A percentile compares a stretch with the other conserved stretches of the same genome.
Evolutionary conservation across 2,797 vertebrate species (phyloP).

Genomic region (Typhlichthys subterraneus): DNA sequence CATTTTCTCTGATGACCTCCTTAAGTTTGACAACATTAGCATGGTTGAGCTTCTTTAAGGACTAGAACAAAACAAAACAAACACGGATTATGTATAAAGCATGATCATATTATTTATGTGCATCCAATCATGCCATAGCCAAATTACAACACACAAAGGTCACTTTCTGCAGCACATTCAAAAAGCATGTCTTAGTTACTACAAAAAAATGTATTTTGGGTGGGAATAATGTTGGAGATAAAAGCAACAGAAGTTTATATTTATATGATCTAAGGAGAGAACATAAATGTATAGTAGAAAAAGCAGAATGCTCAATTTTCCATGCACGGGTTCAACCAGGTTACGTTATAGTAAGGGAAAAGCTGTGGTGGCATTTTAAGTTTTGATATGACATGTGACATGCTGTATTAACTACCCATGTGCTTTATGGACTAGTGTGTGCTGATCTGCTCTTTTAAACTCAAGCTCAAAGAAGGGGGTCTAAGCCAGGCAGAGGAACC

Average conservation of each 20-base stretch:
- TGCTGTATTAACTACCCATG: conserved; percentile 45
- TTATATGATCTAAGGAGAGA: conserved; percentile 25
- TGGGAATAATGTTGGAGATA: background rate
- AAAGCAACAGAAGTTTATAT: conserved; percentile 41
- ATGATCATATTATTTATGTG: background rate
- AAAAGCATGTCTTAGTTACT: conserved; percentile 36
- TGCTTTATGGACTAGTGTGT: conserved; percentile 20
- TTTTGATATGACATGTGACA: conserved; percentile 37
- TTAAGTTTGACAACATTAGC: conserved; percentile 97
- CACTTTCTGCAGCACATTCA: conserved; percentile 57
- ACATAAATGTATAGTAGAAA: conserved; percentile 24
- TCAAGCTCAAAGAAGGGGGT: conserved; percentile 43
- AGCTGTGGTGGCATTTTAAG: conserved; percentile 33
- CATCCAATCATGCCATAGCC: conserved; percentile 53
- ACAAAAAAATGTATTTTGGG: conserved; percentile 17
- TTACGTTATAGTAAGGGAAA: conserved; percentile 47
- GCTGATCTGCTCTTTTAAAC: conserved; percentile 32
- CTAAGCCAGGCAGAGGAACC: conserved; percentile 42
- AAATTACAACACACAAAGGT: conserved; percentile 37
- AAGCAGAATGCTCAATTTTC: conserved; percentile 45
- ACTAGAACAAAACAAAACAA: conserved; percentile 76
- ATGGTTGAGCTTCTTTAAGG: conserved; percentile 97
- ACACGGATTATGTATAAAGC: conserved; percentile 6
- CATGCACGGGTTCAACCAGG: conserved; percentile 65
- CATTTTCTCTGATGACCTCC: conserved; percentile 97